These are phyloP conservation scores for Criorhina ranunculi DNA, from an alignment of 2,888 invertebrate species.

Conservation along the genomic window DNA sequence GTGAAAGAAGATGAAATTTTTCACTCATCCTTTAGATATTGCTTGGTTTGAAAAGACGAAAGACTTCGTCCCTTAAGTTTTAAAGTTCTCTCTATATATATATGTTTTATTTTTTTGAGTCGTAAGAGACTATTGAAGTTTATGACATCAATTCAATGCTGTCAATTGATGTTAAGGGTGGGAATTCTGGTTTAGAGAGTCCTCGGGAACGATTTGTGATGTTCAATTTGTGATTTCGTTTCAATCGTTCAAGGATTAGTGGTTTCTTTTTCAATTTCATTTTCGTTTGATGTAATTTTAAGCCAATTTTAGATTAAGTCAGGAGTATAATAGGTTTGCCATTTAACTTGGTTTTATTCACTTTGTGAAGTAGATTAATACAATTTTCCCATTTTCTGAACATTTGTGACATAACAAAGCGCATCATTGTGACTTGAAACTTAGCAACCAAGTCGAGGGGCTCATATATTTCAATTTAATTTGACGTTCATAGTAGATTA, in stretches of 20 bases:
- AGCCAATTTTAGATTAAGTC: slow-evolving; percentile 1
- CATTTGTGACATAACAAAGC: too few relatives aligned
- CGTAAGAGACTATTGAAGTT: slow-evolving; percentile 31
- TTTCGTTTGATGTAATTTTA: slow-evolving; percentile 15
- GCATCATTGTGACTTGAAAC: too few relatives aligned
- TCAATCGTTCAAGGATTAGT: slow-evolving; percentile 31
- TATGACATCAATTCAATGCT: slow-evolving; percentile 48
- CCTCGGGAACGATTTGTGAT: not conserved
- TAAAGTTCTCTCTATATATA: slow-evolving; percentile 1
- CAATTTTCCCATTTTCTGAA: too few relatives aligned
- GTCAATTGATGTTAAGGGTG: not conserved
- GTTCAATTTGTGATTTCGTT: slow-evolving; percentile 35
- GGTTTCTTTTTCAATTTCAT: slow-evolving; percentile 42
- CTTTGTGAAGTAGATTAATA: not conserved
- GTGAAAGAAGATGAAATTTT: slow-evolving; percentile 1
- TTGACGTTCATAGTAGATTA: too few relatives aligned
- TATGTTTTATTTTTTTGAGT: too few relatives aligned
- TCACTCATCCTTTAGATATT: not conserved
- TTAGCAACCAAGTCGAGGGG: too few relatives aligned
- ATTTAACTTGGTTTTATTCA: not conserved
- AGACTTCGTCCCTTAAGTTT: slow-evolving; percentile 3
- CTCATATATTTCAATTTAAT: too few relatives aligned
- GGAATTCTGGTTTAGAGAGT: not conserved
- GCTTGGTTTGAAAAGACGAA: not conserved
- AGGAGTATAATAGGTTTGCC: not conserved